Evolutionary conservation across 2,888 invertebrate genomes (phyloP).

Genomic region (Odontocerum albicorne): DNA sequence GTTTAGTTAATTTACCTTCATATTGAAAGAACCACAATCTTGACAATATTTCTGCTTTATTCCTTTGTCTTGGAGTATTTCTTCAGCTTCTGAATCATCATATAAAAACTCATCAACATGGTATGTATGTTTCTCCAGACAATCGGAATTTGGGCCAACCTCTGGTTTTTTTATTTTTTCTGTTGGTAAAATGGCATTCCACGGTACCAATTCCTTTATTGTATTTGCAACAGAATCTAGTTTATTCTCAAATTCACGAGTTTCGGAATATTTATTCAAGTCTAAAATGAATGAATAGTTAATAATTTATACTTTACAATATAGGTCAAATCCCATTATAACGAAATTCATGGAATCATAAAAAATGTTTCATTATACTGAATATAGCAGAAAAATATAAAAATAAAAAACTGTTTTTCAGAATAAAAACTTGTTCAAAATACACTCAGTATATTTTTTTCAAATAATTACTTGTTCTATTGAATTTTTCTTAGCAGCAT

Average conservation of each 20-base stretch:
- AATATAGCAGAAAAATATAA: not conserved
- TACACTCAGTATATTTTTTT: too few relatives aligned
- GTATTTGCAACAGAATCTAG: conserved; percentile 45
- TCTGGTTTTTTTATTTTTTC: conserved; percentile 50
- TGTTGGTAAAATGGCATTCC: conserved; percentile 48
- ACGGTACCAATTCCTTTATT: conserved; percentile 44
- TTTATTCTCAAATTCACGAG: conserved; percentile 39
- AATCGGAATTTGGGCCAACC: conserved; percentile 56
- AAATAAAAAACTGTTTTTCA: not conserved
- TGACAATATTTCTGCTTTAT: conserved; percentile 54
- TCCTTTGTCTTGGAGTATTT: conserved; percentile 50
- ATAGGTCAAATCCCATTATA: too few relatives aligned
- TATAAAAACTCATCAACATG: conserved; percentile 74
- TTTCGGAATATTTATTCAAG: conserved; percentile 19
- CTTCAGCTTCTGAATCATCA: conserved; percentile 63
- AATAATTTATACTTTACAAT: not conserved
- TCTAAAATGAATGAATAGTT: conserved; percentile 19
- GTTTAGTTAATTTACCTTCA: too few relatives aligned
- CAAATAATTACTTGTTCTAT: too few relatives aligned
- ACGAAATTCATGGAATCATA: too few relatives aligned
- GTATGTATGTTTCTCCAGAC: conserved; percentile 54
- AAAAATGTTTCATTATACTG: too few relatives aligned
- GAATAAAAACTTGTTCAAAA: too few relatives aligned
- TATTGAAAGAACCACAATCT: conserved; percentile 55
- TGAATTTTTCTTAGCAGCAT: too few relatives aligned